Conservation (phyloP, 35 echinoderm and acorn worm species). For the Antedon bifida region DNA sequence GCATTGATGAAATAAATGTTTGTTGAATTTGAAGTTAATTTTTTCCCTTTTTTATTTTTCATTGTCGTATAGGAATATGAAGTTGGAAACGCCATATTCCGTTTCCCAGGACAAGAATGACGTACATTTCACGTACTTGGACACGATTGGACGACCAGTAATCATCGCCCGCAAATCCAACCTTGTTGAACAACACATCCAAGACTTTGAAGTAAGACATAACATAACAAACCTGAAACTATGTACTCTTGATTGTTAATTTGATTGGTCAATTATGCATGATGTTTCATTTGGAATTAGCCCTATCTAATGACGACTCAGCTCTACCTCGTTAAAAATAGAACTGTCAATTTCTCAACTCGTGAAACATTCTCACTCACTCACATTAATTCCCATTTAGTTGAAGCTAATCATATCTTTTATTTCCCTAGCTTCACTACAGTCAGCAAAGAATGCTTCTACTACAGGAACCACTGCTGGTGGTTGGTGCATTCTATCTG, state of each 20-base stretch:
- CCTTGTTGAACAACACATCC: constrained; percentile 85
- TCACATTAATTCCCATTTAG: no score
- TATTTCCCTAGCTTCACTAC: constrained; percentile 62
- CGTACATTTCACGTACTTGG: constrained; percentile 73
- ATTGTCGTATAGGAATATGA: constrained; percentile 35
- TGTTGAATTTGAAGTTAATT: no score
- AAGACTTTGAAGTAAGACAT: constrained; percentile 93
- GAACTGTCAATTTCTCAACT: no score
- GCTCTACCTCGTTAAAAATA: no score
- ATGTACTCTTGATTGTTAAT: no score
- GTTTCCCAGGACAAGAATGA: constrained; percentile 36
- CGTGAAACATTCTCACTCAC: no score
- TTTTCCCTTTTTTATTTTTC: not conserved
- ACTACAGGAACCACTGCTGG: constrained; percentile 88
- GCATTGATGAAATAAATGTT: no score
- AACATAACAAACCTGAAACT: no score
- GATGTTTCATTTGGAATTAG: no score
- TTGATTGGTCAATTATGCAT: no score
- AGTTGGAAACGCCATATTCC: constrained; percentile 40
- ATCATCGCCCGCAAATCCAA: constrained; percentile 67
- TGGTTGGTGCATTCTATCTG: constrained; percentile 82
- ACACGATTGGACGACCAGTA: constrained; percentile 60
- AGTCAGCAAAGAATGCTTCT: constrained; percentile 66
- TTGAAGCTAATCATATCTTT: no score
- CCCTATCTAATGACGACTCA: no score